These are phyloP conservation scores for Oostethus manadensis DNA, from an alignment of 2,113 vertebrate species.

Conservation along the genomic window DNA sequence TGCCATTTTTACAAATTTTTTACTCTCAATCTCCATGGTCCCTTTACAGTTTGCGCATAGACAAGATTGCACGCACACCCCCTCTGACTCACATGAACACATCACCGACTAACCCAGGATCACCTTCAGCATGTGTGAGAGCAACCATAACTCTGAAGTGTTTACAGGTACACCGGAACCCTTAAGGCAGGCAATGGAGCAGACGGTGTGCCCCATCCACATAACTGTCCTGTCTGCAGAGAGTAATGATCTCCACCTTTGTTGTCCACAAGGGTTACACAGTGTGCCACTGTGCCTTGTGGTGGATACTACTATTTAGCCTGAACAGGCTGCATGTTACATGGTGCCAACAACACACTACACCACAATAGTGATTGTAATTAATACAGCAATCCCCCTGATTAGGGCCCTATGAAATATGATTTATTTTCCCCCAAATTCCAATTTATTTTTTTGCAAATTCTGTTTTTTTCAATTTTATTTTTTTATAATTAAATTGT, in stretches of 20 bases:
- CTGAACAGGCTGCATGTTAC: constrained; percentile 25
- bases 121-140: constrained; percentile 45
- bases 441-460: no score
- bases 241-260: constrained; percentile 50
- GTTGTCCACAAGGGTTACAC: constrained; percentile 22
- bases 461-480: no score
- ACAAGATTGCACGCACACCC: constrained; percentile 16
- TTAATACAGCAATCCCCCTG: background rate
- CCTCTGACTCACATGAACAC: constrained; percentile 26
- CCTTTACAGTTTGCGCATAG: constrained; percentile 1
- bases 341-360: constrained; percentile 8
- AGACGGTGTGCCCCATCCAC: constrained; percentile 41
- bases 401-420: no score
- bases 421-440: no score
- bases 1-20: constrained; percentile 37
- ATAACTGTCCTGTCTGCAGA: constrained; percentile 54
- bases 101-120: constrained; percentile 46
- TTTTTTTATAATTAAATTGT: no score
- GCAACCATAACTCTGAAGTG: constrained; percentile 49
- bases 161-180: constrained; percentile 53
- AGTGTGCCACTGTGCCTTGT: constrained; percentile 11
- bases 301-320: constrained; percentile 2
- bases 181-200: constrained; percentile 35
- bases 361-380: background rate
- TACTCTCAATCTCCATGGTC: constrained; percentile 13